Base-by-base conservation (phyloP, 2,797 vertebrate genomes). In the Karalla daura region DNA sequence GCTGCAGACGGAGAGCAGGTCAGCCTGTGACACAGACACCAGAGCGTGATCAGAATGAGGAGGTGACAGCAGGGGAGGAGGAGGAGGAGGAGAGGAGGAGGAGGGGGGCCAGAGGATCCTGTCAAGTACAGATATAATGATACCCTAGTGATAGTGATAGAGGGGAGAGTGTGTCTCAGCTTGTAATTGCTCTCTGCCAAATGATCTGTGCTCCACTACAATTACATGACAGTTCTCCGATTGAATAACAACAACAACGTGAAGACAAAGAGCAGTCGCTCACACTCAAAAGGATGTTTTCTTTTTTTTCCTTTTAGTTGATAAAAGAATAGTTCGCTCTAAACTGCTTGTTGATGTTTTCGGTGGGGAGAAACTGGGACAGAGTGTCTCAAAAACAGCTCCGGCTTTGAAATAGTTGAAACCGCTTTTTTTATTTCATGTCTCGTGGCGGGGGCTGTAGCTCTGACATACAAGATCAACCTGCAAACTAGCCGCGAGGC, bases 1-100 rank as follows among this genome's bases (percentile, higher is more conserved):
- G 59, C 23, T 92, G 64, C 95, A 94, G 84, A 87, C 75, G 15
- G 90, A 93, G 72, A 46, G 82, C 77, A 90, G 90, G 91, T 92
- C 69, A 90, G 87, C 17, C 62, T 63, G 32, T 75, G 76, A 72
- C 71, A 69, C 49, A 60, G 78, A 80, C 76, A 74, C 71, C 18
- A 74, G 64, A 63, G 30, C 44, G 69, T 78, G 62, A 81, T 85
- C 80, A 70, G 67, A 67, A 71, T 46, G 54, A 62, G 69, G 52
- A 61, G 36, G 41, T 78, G 81, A 84, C 63, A 66, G 71, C 56
- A 66, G 78, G 71, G 55, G 28, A 46, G 59, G 45, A 66, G 41
- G 65, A 55, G 45, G 55, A 43, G 51, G 69, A 21, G 56, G 60
- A 56, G 62, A 59, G 5, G 28, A 59, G 50, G 68, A 46, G 72